Evolutionary conservation across 2,113 vertebrate species (phyloP), one percentile per base, ranked within the genome.

Genomic region (Poicephalus meyeri): DNA sequence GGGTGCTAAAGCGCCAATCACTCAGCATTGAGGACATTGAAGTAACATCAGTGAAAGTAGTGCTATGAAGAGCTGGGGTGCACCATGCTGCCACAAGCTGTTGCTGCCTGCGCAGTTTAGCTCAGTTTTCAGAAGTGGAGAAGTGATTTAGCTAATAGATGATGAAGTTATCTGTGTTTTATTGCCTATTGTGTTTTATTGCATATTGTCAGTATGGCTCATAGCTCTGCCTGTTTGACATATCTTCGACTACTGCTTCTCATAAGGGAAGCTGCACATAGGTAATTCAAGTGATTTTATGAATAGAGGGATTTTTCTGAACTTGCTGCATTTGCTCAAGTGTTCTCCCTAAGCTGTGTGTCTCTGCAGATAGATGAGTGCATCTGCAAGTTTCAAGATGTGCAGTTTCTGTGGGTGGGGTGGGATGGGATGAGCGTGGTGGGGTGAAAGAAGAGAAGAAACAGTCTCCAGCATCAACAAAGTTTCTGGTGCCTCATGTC

Each of bases 361-460:
- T 86, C 72, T 80, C 55, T 10, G 25, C 7, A 8, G 82, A 78
- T 10, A 88, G 82, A 71, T 68, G 47, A 91, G 39, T 66, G 64
- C 92, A 96, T 94, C 93, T 97, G 90, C 68, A 90, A 88, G 86
- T 93, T 96, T 97, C 93, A 96, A 37, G 90, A 69, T 78, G 56
- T 65, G 86, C 56, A 64, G 35, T 88, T 92, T 84, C 88, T 94
- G 72, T 72, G 85, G 87, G 89, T 76, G 74, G 52, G 65, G 80
- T 91, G 47, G 88, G 73, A 89, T 84, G 81, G 88, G 74, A 91
- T 85, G 88, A 88, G 24, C 56, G 49, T 56, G 70, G 52, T 94
- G 64, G 46, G 19, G 60, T 91, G 56, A 91, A 83, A 87, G 70
- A 91, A 82, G 66, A 82, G 49, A 79, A 88, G 72, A 90, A 90